Conservation (phyloP, 2,797 vertebrate genomes). For the Danio tinwini region DNA sequence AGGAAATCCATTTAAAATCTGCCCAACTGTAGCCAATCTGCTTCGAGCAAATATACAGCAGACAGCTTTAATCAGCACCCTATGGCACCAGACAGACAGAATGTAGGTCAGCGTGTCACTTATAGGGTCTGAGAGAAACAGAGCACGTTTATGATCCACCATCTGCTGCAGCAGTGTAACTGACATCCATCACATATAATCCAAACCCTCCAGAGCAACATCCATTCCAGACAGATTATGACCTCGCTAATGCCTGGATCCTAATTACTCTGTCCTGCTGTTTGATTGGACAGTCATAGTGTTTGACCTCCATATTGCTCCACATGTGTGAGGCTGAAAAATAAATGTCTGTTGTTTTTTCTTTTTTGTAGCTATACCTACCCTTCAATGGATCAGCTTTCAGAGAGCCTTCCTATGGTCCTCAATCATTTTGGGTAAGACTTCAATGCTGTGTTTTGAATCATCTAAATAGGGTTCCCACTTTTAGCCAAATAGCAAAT, state of each 20-base stretch:
- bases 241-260: conserved; percentile 6
- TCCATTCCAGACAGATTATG: conserved; percentile 27
- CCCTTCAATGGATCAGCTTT: conserved; percentile 94
- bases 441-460: not conserved
- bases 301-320: conserved; percentile 12
- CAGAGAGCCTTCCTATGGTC: conserved; percentile 87
- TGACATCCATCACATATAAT: conserved; percentile 13
- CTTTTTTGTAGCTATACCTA: conserved; percentile 83
- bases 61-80: conserved; percentile 6
- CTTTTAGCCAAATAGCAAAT: no score
- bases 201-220: conserved; percentile 12
- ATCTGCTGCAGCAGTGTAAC: conserved; percentile 26
- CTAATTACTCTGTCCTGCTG: not conserved
- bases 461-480: no score
- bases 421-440: conserved; percentile 92
- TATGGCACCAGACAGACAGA: conserved; percentile 11
- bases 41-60: conserved; percentile 2
- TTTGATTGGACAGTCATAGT: not conserved
- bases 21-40: not conserved
- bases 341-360: conserved; percentile 1
- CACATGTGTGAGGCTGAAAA: not conserved
- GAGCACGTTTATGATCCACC: conserved; percentile 40
- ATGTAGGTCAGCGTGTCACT: conserved; percentile 42
- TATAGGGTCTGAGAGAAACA: conserved; percentile 20
- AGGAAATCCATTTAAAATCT: conserved; percentile 1